Base-by-base conservation (phyloP, 2,797 vertebrate genomes). In the Tragelaphus eurycerus region DNA sequence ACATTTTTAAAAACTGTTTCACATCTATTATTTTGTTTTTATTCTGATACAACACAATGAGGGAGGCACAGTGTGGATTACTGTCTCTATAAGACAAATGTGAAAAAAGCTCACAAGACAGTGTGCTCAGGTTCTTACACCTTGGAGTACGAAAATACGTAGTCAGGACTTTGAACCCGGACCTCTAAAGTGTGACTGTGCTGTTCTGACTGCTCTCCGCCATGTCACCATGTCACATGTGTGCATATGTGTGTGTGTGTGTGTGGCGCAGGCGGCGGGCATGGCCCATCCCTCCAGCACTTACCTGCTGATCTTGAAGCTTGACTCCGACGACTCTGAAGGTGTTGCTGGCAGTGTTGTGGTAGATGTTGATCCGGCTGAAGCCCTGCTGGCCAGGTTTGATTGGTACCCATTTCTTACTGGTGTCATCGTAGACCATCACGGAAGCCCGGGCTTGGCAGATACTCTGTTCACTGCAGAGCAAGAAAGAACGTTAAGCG, bases 351-450 rank as follows among this genome's bases (percentile, higher is more conserved):
- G 97, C 98, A 0, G 99, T 99, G 98, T 99, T 99, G 99, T 99
- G 99, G 99, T 99, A 99, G 98, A 99, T 99, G 99, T 99, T 99
- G 98, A 99, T 99, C 97, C 99, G 99, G 98, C 99, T 99, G 99
- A 99, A 99, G 94, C 99, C 99, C 98, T 99, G 99, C 98, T 99
- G 99, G 64, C 99, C 99, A 0, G 99, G 99, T 98, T 99, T 99
- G 99, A 99, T 99, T 93, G 99, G 99, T 95, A 99, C 99, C 99
- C 99, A 99, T 98, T 99, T 99, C 99, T 99, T 99, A 99, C 99
- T 99, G 99, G 99, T 99, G 98, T 99, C 99, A 92, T 99, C 99
- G 55, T 99, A 99, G 98, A 99, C 99, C 99, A 99, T 99, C 97
- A 99, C 99, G 85, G 99, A 99, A 98, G 99, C 99, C 98, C 99